A percentile compares a stretch with the other conserved stretches of the same genome.
Conservation (phyloP, 2,113 vertebrate genomes). For the Channa argus region DNA sequence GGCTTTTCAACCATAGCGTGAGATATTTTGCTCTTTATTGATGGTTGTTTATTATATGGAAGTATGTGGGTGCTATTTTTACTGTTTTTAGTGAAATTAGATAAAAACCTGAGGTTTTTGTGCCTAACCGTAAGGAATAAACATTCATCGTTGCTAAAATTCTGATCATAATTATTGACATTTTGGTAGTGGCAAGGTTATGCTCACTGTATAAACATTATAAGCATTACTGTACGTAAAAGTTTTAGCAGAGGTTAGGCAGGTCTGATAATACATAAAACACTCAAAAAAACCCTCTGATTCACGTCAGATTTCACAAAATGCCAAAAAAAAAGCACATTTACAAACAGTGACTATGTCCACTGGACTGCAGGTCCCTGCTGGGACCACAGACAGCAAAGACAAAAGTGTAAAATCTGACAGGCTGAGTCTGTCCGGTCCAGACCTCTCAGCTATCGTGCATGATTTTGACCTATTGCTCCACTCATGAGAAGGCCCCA, state of each 20-base stretch:
- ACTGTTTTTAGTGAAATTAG: no score
- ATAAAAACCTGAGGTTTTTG: no score
- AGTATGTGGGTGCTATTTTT: no score
- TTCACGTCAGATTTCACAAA: slow-evolving; percentile 7
- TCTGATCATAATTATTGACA: no score
- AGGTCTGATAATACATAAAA: not conserved
- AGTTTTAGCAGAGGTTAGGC: not conserved
- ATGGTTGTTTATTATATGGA: no score
- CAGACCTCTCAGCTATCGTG: slow-evolving; percentile 50
- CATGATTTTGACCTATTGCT: slow-evolving; percentile 65
- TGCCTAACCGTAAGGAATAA: no score
- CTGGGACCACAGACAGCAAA: slow-evolving; percentile 31
- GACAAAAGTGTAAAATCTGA: slow-evolving; percentile 65
- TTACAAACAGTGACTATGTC: slow-evolving; percentile 27
- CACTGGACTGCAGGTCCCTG: slow-evolving; percentile 16
- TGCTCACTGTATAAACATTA: no score
- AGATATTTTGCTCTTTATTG: no score
- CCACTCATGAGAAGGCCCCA: slow-evolving; percentile 49
- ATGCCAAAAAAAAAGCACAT: slow-evolving; percentile 16
- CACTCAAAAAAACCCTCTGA: no score
- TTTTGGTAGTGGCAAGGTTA: no score
- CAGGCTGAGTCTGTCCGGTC: slow-evolving; percentile 42
- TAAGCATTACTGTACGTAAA: not conserved
- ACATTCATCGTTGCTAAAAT: no score
- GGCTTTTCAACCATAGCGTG: no score